Conservation (phyloP, 2,113 vertebrate species). For the Pygoscelis antarcticus region DNA sequence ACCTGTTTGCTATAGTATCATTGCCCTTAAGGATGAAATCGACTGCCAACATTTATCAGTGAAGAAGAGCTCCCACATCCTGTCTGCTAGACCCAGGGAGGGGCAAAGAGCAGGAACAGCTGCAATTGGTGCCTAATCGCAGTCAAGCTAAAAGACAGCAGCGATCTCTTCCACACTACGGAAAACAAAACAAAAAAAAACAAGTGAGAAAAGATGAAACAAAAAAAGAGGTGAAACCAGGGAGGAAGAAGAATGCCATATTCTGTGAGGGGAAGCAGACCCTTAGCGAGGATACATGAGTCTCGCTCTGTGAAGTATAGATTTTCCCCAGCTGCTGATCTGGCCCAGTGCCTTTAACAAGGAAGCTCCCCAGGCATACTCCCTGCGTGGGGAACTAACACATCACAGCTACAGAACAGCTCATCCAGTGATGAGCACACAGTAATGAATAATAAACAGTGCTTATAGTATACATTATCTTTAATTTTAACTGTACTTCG, state of each 20-base stretch:
- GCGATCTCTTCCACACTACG: not conserved
- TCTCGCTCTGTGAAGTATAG: not conserved
- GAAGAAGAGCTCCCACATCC: not conserved
- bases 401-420: not conserved
- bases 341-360: not conserved
- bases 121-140: not conserved
- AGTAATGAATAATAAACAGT: not conserved
- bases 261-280: not conserved
- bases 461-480: not conserved
- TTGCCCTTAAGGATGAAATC: not conserved
- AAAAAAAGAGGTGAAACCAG: not conserved
- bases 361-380: not conserved
- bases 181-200: not conserved
- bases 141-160: not conserved
- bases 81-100: not conserved
- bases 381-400: not conserved
- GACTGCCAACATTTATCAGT: not conserved
- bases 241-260: not conserved
- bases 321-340: not conserved
- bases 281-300: not conserved
- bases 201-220: not conserved
- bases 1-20: not conserved
- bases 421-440: not conserved
- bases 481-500: not conserved
- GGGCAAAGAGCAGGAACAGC: not conserved